phyloP scores from a whole-genome alignment of 2,113 vertebrate species.

The Triplophysa siluroides region DNA sequence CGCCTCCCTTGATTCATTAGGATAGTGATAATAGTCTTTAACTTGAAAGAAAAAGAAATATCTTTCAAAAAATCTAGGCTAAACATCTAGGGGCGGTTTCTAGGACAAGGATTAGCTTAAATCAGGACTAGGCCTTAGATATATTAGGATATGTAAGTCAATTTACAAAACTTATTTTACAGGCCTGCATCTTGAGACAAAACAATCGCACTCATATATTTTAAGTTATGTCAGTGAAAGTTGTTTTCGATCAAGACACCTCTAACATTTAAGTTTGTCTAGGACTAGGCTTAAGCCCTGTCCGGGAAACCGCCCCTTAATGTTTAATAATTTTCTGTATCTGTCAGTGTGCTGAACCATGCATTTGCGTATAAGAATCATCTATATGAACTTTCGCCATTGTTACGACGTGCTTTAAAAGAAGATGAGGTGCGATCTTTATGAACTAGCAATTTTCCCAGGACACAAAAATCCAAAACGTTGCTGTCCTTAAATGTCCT shows the following conservation, averaged over 20 bases:
- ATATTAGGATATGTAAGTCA: too few species aligned
- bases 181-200: too few species aligned
- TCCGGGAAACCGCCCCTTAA: too few species aligned
- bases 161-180: too few species aligned
- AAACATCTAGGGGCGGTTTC: too few species aligned
- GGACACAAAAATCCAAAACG: background rate
- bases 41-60: background rate
- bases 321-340: background rate
- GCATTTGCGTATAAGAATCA: background rate
- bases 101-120: too few species aligned
- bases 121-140: too few species aligned
- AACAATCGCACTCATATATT: too few species aligned
- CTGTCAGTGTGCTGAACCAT: background rate
- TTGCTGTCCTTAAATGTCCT: background rate
- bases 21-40: conserved; percentile 7
- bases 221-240: too few species aligned
- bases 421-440: background rate
- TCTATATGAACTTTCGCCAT: background rate
- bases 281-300: too few species aligned
- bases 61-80: background rate
- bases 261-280: too few species aligned
- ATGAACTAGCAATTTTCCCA: conserved; percentile 6
- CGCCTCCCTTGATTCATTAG: background rate
- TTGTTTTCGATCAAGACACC: too few species aligned
- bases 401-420: background rate